Percentiles rank a stretch among this genome's conserved stretches.
Evolutionary conservation across 2,797 vertebrate genomes (phyloP).

Genomic region (Phrynocephalus guinanensis): DNA sequence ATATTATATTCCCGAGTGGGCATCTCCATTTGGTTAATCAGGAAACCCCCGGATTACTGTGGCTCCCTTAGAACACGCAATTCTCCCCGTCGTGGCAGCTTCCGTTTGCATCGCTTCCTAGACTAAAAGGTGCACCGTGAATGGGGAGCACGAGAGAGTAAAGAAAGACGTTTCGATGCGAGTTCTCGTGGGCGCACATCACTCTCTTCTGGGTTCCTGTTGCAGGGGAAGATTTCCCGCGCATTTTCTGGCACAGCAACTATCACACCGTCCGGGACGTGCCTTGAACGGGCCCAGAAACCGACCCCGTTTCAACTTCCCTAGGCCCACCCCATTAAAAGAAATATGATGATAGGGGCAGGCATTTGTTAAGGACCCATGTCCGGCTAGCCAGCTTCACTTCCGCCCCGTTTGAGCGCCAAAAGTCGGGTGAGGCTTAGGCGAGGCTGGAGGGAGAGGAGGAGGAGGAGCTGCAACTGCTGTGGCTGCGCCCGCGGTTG

Average conservation of each 20-base stretch:
- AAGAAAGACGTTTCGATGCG: background rate
- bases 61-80: no score
- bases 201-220: background rate
- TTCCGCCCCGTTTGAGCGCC: conserved; percentile 26
- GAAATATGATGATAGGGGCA: background rate
- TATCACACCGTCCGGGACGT: no score
- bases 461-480: background rate
- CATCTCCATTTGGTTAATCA: no score
- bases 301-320: background rate
- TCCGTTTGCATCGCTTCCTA: no score
- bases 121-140: no score
- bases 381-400: background rate
- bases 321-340: background rate
- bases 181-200: background rate
- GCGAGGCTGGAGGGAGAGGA: background rate
- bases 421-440: background rate
- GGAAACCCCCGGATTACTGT: no score
- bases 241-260: background rate
- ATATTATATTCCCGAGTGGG: no score
- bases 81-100: no score
- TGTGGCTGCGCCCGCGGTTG: background rate
- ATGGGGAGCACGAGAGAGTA: background rate
- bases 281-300: no score
- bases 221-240: background rate
- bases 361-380: background rate